Evolutionary conservation across 2,797 vertebrate genomes (phyloP), one percentile per base, ranked within the genome.

Genomic region (Arrhamphus sclerolepis): DNA sequence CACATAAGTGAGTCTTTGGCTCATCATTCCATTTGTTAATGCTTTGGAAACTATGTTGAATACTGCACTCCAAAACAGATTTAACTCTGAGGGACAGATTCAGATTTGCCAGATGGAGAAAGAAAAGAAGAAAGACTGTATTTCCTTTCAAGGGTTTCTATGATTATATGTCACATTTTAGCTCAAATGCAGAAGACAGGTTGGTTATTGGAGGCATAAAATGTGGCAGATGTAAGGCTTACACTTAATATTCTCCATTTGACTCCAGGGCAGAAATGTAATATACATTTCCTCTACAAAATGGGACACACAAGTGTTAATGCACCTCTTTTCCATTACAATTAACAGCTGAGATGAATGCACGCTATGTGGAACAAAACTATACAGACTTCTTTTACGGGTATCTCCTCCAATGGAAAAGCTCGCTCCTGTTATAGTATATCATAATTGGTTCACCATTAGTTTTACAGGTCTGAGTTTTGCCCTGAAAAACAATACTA

Each of bases 381-480:
- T 26, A 26, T 56, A 20, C 24, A 64, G 57, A 13, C 17, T 43
- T 64, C 75, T 59, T 86, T 72, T 57, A 60, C 7, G 21, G 40
- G 48, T 44, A 22, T 67, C 49, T 75, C 54, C 38, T 74, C 52
- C 58, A 46, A 60, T 81, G 83, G 78, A 87, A 84, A 84, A 64
- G 44, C 63, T 83, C 67, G 67, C 64, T 66, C 14, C 6, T 34
- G 66, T 77, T 73, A 81, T 53, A 81, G 66, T 56, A 38, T 10
- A 75, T 55, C 53, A 40, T 41, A 74, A 76, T 72, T 84, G 78
- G 87, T 88, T 86, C 68, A 40, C 67, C 62, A 64, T 76, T 62
- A 18, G 51, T 79, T 87, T 89, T 74, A 88, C 77, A 60, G 79
- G 81, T 46, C 75, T 21, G 26, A 76, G 76, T 80, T 75, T 70